Conservation (phyloP, 2,888 invertebrate species). For the Apomyelois bistriatella region DNA sequence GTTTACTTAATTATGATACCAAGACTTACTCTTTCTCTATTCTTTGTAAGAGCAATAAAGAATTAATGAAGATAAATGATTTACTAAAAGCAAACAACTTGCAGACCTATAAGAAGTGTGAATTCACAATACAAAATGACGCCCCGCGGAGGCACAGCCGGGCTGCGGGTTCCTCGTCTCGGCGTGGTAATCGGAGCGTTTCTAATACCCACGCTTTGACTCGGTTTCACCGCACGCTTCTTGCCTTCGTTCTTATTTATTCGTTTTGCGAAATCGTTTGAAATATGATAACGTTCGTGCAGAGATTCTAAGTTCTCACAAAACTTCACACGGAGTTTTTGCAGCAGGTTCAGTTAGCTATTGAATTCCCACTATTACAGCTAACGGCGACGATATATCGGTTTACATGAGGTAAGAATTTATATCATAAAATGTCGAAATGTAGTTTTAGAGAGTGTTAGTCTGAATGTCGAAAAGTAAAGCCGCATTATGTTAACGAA, state of each 20-base stretch:
- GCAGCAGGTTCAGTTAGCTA: constrained; percentile 56
- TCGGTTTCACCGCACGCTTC: constrained; percentile 78
- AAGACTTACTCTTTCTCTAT: not conserved
- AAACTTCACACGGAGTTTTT: constrained; percentile 72
- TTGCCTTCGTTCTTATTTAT: constrained; percentile 76
- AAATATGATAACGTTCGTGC: constrained; percentile 75
- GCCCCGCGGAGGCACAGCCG: constrained; percentile 18
- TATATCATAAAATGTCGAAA: constrained; percentile 20
- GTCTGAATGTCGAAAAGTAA: constrained; percentile 26
- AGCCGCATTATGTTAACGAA: constrained; percentile 54
- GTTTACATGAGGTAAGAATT: constrained; percentile 43
- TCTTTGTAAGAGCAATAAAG: constrained; percentile 3
- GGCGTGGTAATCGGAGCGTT: constrained; percentile 78
- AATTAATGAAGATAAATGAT: constrained; percentile 10
- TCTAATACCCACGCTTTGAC: constrained; percentile 78
- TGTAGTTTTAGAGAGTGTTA: constrained; percentile 23
- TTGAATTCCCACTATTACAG: constrained; percentile 64
- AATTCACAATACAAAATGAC: constrained; percentile 13
- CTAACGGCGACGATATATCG: constrained; percentile 45
- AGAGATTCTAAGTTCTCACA: constrained; percentile 62
- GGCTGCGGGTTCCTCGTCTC: constrained; percentile 41
- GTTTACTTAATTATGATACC: too few species aligned
- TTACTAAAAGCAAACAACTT: constrained; percentile 5
- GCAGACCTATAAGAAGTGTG: constrained; percentile 2
- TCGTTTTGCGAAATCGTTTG: constrained; percentile 79